phyloP scores from a whole-genome alignment of 2,113 vertebrate genomes.

The Gallinago undulata region DNA sequence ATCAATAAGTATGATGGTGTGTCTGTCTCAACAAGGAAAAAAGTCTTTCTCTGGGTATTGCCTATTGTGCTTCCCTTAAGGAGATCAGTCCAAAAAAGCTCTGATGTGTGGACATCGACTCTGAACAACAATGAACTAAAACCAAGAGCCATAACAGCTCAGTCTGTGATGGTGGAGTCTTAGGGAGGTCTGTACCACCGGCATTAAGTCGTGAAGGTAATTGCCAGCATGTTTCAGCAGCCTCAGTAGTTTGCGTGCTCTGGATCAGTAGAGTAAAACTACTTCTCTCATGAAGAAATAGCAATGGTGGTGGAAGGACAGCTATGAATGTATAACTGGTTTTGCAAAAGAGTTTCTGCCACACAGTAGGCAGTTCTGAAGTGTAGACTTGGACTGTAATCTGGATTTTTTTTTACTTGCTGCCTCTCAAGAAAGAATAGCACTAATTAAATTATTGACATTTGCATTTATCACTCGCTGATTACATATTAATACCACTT shows the following conservation, averaged over 20 bases:
- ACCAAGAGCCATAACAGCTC: not conserved
- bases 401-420: not conserved
- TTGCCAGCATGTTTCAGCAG: not conserved
- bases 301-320: not conserved
- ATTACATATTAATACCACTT: constrained; percentile 36
- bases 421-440: constrained; percentile 4
- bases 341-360: not conserved
- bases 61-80: not conserved
- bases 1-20: not conserved
- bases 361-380: not conserved
- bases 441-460: constrained; percentile 51
- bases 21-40: not conserved
- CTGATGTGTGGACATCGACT: not conserved
- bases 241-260: not conserved
- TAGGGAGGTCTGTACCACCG: not conserved
- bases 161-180: not conserved
- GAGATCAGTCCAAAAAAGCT: not conserved
- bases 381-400: not conserved
- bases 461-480: constrained; percentile 32
- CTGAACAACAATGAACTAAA: not conserved
- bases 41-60: not conserved
- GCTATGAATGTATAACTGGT: not conserved
- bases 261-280: not conserved
- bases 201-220: not conserved
- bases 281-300: not conserved